Evolutionary conservation across 2,888 invertebrate species (phyloP), one percentile per base, ranked within the genome.

Genomic region (Aleiodes testaceus): DNA sequence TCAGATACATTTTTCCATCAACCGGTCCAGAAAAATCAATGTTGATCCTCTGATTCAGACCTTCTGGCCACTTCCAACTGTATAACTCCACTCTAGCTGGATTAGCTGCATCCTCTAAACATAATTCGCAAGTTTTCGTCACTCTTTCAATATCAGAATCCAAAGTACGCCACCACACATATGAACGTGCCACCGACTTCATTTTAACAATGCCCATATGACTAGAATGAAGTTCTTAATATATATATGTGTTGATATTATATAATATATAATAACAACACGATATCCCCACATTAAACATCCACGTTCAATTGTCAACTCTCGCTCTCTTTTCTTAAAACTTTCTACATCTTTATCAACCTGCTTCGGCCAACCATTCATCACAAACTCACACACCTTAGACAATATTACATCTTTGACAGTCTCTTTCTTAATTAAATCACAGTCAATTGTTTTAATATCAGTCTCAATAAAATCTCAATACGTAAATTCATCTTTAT

Each of bases 41-140:
- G 22, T 72, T 59, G 11, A 72, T n/a, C 1, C 69, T 14, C 20
- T 66, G 49, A 30, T 36, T 61, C 2, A 61, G 70, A 6, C 20
- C 66, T 11, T 67, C 44, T 1, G 67, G 47, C 71, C 67, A 72
- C 12, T 63, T 61, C 72, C 68, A 68, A 12, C 22, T 44, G 11
- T 26, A 26, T 12, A 9, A 47, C 12, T 64, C 55, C 18, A 0
- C 9, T 7, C 52, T 18, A 20, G 65, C 68, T 7, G 65, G 68
- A 50, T 72, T 65, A 22, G 64, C 55, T 2, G 65, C 65, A 12
- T 65, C 68, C 2, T 59, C 63, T 2, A 65, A 45, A 72, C 79
- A 82, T 44, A 64, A 14, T 20, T 59, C 42, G 72, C 81, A 82
- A 9, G 44, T 71, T 69, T 79, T 82, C 7, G 61, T 59, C 2